phyloP scores from a whole-genome alignment of 2,113 vertebrate species.

The Manacus vitellinus region DNA sequence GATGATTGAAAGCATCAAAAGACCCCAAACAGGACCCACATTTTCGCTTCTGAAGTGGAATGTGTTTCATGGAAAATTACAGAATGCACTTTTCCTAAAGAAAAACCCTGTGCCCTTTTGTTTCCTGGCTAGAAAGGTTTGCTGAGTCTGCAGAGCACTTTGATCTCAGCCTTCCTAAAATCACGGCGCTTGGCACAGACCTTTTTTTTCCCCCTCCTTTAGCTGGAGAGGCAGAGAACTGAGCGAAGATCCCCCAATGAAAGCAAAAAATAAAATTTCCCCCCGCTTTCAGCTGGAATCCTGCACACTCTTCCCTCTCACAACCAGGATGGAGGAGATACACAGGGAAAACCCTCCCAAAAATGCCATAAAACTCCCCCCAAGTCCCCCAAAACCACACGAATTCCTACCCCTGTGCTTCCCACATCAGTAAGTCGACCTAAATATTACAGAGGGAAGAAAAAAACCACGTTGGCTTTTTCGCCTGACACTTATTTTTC shows the following conservation, averaged over 20 bases:
- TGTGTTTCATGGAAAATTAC: background rate
- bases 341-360: background rate
- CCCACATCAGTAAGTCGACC: background rate
- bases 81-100: background rate
- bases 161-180: background rate
- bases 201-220: background rate
- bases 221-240: background rate
- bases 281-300: background rate
- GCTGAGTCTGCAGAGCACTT: slow-evolving; percentile 29
- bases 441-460: background rate
- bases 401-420: background rate
- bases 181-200: background rate
- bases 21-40: background rate
- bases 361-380: background rate
- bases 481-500: background rate
- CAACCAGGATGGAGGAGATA: background rate
- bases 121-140: background rate
- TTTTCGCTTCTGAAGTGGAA: background rate
- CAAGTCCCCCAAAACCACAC: background rate
- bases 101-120: background rate
- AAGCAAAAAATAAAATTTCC: background rate
- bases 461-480: background rate
- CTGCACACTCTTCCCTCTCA: rapidly evolving
- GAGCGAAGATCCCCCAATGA: background rate
- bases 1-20: background rate